A percentile compares a stretch with the other conserved stretches of the same genome.
Conservation (phyloP, 2,797 vertebrate genomes). For the Synanceia verrucosa region DNA sequence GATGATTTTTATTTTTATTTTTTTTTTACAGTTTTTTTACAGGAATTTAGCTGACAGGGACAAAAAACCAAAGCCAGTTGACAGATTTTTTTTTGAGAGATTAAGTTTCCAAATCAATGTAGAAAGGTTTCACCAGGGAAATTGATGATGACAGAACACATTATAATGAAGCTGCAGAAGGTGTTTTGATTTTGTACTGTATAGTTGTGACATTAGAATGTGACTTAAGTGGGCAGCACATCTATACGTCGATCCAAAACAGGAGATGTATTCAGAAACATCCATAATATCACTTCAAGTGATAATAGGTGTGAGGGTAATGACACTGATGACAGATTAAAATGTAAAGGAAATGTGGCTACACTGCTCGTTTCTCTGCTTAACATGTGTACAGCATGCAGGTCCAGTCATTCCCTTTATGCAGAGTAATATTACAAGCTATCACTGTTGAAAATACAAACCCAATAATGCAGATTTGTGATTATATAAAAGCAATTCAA, state of each 20-base stretch:
- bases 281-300: not conserved
- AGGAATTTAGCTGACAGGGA: slow-evolving; percentile 2
- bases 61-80: not conserved
- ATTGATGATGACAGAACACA: not conserved
- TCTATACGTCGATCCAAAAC: not conserved
- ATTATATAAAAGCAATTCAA: slow-evolving; percentile 31
- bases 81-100: not conserved
- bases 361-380: slow-evolving; percentile 21
- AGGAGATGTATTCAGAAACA: not conserved
- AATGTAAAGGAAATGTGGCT: slow-evolving; percentile 14
- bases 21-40: not conserved
- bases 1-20: not conserved
- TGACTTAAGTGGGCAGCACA: not conserved
- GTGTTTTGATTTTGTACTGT: not conserved
- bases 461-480: slow-evolving; percentile 13
- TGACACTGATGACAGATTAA: not conserved
- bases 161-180: not conserved
- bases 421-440: slow-evolving; percentile 1
- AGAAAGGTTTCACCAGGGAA: not conserved
- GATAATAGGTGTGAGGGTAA: slow-evolving; percentile 11
- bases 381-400: not conserved
- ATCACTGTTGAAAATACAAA: not conserved
- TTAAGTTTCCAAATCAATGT: slow-evolving; percentile 1
- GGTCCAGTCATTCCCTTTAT: slow-evolving; percentile 1
- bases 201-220: not conserved